Percentiles rank a stretch among this genome's conserved stretches.
Evolutionary conservation across 2,888 invertebrate species (phyloP).

Genomic region (Amphipyra berbera): DNA sequence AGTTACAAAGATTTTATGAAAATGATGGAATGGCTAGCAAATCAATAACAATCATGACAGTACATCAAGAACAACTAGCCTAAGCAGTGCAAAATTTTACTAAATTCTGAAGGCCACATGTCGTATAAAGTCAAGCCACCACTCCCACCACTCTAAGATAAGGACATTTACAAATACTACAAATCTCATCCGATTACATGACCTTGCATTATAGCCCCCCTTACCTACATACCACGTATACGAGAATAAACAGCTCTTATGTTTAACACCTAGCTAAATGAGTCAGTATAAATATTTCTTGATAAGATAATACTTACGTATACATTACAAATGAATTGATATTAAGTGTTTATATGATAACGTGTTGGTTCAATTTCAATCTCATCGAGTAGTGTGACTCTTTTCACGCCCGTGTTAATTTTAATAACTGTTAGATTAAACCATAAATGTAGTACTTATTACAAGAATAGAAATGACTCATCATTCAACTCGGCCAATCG

Average conservation of each 20-base stretch:
- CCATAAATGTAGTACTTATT: not conserved
- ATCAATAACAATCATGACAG: not conserved
- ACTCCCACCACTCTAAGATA: conserved; percentile 17
- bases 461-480: not conserved
- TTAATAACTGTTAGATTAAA: not conserved
- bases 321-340: conserved; percentile 9
- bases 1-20: too few species aligned
- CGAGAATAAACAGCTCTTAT: conserved; percentile 23
- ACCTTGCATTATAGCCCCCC: conserved; percentile 32
- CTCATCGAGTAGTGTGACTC: conserved; percentile 7
- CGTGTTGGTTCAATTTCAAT: conserved; percentile 13
- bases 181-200: conserved; percentile 31
- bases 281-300: conserved; percentile 33
- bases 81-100: not conserved
- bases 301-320: conserved; percentile 33
- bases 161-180: conserved; percentile 31
- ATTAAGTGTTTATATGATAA: conserved; percentile 4
- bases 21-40: too few species aligned
- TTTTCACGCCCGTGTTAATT: conserved; percentile 23
- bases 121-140: conserved; percentile 3
- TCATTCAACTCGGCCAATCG: too few species aligned
- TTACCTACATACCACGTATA: conserved; percentile 13
- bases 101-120: conserved; percentile 12
- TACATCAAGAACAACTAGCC: not conserved
- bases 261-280: conserved; percentile 25